These are phyloP conservation scores for Apteryx owenii DNA, from an alignment of 2,113 vertebrate species.

Conservation along the genomic window DNA sequence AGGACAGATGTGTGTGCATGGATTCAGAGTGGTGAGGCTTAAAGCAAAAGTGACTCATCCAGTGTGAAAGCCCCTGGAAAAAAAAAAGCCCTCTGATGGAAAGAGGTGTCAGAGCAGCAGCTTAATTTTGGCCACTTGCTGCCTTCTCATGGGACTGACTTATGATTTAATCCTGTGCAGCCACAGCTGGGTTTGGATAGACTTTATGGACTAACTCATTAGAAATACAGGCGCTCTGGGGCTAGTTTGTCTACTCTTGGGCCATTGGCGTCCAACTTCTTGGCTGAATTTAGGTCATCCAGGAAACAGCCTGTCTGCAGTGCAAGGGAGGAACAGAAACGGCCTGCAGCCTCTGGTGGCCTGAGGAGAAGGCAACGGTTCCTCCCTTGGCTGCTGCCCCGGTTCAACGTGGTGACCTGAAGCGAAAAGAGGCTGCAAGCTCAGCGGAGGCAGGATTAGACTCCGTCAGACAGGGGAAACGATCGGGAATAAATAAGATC, in stretches of 20 bases:
- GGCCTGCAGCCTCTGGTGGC: background rate
- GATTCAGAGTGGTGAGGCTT: background rate
- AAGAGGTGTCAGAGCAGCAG: background rate
- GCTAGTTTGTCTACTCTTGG: too few relatives aligned
- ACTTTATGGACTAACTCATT: background rate
- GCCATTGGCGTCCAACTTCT: background rate
- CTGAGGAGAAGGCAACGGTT: fast-evolving
- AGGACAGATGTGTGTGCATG: constrained; percentile 10
- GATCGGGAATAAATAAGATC: background rate
- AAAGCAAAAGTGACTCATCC: constrained; percentile 50
- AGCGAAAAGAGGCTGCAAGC: background rate
- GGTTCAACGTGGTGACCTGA: background rate
- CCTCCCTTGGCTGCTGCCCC: background rate
- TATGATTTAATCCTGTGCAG: background rate
- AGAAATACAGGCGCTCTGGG: fast-evolving
- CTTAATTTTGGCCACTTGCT: background rate
- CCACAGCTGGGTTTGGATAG: background rate
- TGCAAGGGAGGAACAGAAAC: background rate
- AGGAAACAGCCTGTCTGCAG: background rate
- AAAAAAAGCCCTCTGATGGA: background rate
- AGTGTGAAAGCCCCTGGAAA: background rate
- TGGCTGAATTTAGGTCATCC: fast-evolving
- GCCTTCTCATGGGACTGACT: background rate
- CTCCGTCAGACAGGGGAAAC: background rate
- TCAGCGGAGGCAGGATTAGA: background rate